Conservation (phyloP, 2,113 vertebrate species). For the Brachirus orientalis region DNA sequence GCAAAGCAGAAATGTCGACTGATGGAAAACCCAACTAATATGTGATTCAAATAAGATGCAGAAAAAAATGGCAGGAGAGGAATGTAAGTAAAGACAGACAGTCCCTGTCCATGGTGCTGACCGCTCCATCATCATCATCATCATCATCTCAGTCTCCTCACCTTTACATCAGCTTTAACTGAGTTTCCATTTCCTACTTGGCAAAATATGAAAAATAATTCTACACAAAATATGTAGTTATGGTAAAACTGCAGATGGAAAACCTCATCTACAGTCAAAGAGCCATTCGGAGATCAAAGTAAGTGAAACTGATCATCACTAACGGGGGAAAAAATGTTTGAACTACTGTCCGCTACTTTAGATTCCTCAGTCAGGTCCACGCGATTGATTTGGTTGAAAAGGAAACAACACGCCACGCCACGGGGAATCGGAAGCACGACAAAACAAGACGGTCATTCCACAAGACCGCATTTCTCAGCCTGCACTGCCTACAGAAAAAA, state of each 20-base stretch:
- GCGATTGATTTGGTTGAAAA: no score
- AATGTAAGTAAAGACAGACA: conserved; percentile 15
- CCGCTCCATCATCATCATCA: conserved; percentile 40
- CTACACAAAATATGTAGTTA: no score
- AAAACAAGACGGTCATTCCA: conserved; percentile 23
- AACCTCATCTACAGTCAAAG: neutral
- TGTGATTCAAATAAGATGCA: no score
- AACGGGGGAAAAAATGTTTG: neutral
- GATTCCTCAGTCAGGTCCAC: no score
- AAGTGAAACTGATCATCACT: conserved; percentile 3
- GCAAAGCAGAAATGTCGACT: no score
- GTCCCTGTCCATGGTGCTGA: conserved; percentile 79
- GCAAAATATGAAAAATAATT: neutral
- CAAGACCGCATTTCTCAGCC: neutral
- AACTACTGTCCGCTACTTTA: no score
- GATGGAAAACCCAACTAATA: no score
- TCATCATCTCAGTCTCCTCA: conserved; percentile 29
- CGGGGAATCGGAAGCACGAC: neutral
- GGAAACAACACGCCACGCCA: no score
- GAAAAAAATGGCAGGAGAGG: neutral
- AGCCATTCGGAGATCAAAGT: conserved; percentile 19
- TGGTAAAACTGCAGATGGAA: neutral
- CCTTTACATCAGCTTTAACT: conserved; percentile 1
- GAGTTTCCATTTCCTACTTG: neutral
- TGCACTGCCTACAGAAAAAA: neutral